phyloP scores from a whole-genome alignment of 2,113 vertebrate genomes.

The Phylloscopus whistleri region DNA sequence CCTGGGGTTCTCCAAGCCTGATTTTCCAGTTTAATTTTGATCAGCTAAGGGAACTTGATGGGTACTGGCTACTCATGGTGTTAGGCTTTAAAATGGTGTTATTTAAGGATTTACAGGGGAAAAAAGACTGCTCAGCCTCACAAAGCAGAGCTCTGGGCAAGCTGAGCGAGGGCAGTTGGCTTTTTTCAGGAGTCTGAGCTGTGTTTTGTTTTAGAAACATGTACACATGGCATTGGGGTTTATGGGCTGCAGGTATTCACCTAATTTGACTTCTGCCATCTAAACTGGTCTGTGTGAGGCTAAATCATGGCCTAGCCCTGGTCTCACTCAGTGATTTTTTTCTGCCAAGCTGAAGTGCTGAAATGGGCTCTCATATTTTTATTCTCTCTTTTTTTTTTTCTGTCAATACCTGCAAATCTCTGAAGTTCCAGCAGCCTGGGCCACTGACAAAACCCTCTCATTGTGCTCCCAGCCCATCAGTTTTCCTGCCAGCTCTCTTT shows the following conservation, averaged over 20 bases:
- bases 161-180: background rate
- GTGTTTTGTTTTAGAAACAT: background rate
- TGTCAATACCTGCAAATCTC: background rate
- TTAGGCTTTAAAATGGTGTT: background rate
- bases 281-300: background rate
- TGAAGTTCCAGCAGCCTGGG: background rate
- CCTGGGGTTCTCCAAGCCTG: background rate
- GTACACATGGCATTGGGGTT: background rate
- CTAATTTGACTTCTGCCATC: background rate
- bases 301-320: background rate
- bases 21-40: background rate
- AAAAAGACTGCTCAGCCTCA: background rate
- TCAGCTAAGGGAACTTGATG: background rate
- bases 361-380: background rate
- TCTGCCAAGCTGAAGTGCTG: background rate
- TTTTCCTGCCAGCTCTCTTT: background rate
- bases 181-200: background rate
- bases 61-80: background rate
- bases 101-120: background rate
- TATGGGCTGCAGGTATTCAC: background rate
- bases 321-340: background rate
- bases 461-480: background rate
- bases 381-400: background rate
- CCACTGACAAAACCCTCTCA: background rate
- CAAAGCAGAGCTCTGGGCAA: background rate